Evolutionary conservation across 2,113 vertebrate species (phyloP).

Genomic region (Anas platyrhynchos): DNA sequence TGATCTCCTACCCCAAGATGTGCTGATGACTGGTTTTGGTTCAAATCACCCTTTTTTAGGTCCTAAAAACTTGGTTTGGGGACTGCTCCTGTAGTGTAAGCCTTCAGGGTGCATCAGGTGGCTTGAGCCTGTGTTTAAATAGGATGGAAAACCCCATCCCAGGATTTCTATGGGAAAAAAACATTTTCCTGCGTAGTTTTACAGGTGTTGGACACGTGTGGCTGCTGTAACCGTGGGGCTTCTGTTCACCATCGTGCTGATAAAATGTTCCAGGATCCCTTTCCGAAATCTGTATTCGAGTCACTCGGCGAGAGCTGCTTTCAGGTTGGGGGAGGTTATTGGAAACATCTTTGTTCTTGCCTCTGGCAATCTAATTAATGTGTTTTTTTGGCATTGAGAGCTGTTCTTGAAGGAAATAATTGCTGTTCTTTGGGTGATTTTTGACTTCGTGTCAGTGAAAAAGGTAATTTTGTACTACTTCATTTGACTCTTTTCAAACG

Average conservation of each 20-base stretch:
- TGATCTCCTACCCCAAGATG: background rate
- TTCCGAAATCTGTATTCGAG: constrained; percentile 1
- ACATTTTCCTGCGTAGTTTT: background rate
- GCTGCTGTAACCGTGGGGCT: background rate
- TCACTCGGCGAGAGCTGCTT: background rate
- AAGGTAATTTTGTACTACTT: background rate
- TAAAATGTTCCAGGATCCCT: background rate
- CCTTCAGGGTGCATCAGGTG: background rate
- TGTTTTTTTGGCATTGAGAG: background rate
- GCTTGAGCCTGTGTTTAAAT: background rate
- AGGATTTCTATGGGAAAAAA: background rate
- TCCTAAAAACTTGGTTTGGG: background rate
- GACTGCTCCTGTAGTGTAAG: background rate
- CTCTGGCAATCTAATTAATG: constrained; percentile 36
- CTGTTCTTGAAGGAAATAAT: constrained; percentile 21
- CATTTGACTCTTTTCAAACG: background rate
- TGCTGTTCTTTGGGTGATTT: constrained; percentile 36
- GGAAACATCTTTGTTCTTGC: background rate
- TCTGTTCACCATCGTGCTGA: background rate
- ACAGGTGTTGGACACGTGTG: background rate
- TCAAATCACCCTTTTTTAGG: background rate
- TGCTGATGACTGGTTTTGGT: background rate
- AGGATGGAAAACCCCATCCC: background rate
- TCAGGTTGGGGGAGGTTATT: background rate
- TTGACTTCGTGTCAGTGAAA: background rate